A percentile compares a stretch with the other conserved stretches of the same genome.
Conservation (phyloP, 2,888 invertebrate species). For the Chrysolina haemoptera region DNA sequence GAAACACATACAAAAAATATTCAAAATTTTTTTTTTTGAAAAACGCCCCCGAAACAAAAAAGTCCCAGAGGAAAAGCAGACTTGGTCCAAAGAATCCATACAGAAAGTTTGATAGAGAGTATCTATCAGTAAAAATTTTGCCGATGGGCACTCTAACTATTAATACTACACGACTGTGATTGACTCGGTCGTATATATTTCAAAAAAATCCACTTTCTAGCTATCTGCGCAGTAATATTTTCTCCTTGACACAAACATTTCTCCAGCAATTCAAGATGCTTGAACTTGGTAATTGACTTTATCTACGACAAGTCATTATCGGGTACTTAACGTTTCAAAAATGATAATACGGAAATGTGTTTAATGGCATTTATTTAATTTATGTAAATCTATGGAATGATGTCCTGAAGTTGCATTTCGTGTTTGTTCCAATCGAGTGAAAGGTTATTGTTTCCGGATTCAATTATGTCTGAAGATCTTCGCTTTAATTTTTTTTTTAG, state of each 20-base stretch:
- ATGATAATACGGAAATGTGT: not conserved
- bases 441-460: slow-evolving; percentile 4
- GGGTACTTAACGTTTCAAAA: not conserved
- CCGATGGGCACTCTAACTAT: too few relatives aligned
- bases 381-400: not conserved
- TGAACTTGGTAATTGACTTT: slow-evolving; percentile 4
- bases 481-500: too few relatives aligned
- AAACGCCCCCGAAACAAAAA: too few relatives aligned
- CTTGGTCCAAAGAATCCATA: too few relatives aligned
- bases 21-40: too few relatives aligned
- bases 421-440: slow-evolving; percentile 12
- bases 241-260: slow-evolving; percentile 1
- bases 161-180: not conserved
- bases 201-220: slow-evolving; percentile 7
- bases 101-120: too few relatives aligned
- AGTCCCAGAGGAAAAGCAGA: too few relatives aligned
- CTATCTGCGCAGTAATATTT: slow-evolving; percentile 5
- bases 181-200: not conserved
- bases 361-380: not conserved
- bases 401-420: not conserved
- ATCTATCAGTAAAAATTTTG: too few relatives aligned
- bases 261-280: not conserved
- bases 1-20: too few relatives aligned
- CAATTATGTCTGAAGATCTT: not conserved
- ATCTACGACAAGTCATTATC: not conserved